These are phyloP conservation scores for Leptinotarsa defecta DNA, from an alignment of 1,140 invertebrate species.

Conservation along the genomic window DNA sequence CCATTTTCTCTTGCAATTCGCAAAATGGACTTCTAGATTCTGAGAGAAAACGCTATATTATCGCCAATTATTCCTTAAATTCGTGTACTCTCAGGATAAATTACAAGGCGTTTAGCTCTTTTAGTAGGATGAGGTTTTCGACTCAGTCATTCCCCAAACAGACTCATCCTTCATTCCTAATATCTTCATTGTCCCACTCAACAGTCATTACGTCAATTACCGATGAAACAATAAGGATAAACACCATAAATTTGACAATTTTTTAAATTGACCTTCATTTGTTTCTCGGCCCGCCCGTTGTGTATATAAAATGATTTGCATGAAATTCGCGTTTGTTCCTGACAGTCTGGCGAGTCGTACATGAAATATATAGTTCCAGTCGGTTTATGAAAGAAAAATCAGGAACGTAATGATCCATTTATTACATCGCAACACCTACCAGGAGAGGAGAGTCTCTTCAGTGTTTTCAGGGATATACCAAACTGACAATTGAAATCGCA, in stretches of 20 bases:
- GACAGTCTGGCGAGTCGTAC: not conserved
- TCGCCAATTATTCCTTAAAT: no score
- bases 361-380: slow-evolving; percentile 1
- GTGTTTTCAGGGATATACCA: not conserved
- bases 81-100: no score
- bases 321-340: slow-evolving; percentile 6
- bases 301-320: slow-evolving; percentile 16
- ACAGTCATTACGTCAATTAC: slow-evolving; percentile 5
- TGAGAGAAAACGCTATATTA: no score
- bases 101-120: no score
- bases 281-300: not conserved
- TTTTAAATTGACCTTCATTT: not conserved
- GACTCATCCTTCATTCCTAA: slow-evolving; percentile 2
- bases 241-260: slow-evolving; percentile 5
- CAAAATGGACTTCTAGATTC: no score
- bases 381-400: slow-evolving; percentile 2
- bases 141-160: not conserved
- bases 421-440: not conserved
- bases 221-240: slow-evolving; percentile 16
- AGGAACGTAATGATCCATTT: not conserved
- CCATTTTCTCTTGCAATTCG: no score
- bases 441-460: not conserved
- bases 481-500: no score
- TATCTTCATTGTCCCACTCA: slow-evolving; percentile 4
- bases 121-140: no score